Evolutionary conservation across 2,797 vertebrate genomes (phyloP).

Genomic region (Alfaro cultratus): DNA sequence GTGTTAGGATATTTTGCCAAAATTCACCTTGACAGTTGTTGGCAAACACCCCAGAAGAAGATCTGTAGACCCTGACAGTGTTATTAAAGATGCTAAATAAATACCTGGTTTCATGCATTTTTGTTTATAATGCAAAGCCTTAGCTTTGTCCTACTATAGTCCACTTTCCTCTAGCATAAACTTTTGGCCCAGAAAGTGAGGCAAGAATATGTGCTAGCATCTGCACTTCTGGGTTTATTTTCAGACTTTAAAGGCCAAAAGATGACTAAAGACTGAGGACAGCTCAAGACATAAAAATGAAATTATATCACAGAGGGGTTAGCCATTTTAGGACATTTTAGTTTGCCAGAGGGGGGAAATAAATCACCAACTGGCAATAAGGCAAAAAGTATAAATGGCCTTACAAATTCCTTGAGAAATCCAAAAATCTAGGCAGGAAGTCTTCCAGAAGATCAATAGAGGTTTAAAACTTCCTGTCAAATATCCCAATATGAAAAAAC

Average conservation of each 20-base stretch:
- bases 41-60: conserved; percentile 44
- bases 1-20: background rate
- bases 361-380: conserved; percentile 33
- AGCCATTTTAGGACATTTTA: conserved; percentile 50
- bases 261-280: conserved; percentile 25
- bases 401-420: conserved; percentile 30
- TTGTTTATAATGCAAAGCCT: conserved; percentile 55
- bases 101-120: conserved; percentile 48
- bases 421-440: conserved; percentile 14
- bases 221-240: conserved; percentile 17
- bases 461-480: background rate
- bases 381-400: conserved; percentile 31
- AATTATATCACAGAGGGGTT: conserved; percentile 41
- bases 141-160: conserved; percentile 21
- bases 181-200: conserved; percentile 41
- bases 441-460: background rate
- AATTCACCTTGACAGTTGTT: conserved; percentile 40
- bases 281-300: conserved; percentile 39
- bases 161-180: conserved; percentile 13
- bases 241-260: conserved; percentile 35
- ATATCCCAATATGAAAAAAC: background rate
- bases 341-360: conserved; percentile 47
- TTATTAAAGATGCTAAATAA: conserved; percentile 49
- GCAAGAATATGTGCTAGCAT: conserved; percentile 5
- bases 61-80: conserved; percentile 30